Percentiles rank a stretch among this genome's conserved stretches.
These are phyloP conservation scores for Prenolepis imparis DNA, from an alignment of 2,888 invertebrate genomes.

Conservation along the genomic window DNA sequence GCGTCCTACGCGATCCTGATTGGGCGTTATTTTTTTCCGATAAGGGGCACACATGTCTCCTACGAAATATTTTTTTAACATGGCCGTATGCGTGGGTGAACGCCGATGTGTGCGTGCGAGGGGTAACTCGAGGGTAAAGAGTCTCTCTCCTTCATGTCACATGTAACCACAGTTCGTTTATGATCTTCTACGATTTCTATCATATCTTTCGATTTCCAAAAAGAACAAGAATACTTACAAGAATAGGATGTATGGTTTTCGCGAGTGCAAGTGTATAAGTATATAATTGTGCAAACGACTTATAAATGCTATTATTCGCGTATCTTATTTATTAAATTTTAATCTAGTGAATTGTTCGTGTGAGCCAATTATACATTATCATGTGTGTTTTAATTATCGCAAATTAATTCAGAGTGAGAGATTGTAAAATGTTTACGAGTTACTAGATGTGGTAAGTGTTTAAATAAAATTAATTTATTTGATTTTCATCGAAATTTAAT, in stretches of 20 bases:
- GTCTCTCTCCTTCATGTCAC: conserved; percentile 62
- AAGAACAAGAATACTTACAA: background rate
- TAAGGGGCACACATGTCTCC: conserved; percentile 81
- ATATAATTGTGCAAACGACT: background rate
- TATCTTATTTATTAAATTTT: background rate
- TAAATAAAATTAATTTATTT: conserved; percentile 9
- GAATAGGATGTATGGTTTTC: background rate
- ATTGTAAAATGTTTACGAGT: background rate
- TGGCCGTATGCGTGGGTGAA: conserved; percentile 51
- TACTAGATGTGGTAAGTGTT: conserved; percentile 20
- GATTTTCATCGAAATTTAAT: background rate
- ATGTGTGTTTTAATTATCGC: background rate
- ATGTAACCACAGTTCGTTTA: conserved; percentile 59
- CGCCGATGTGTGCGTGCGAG: conserved; percentile 36
- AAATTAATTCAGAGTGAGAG: background rate
- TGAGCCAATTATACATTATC: background rate
- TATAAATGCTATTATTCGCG: background rate
- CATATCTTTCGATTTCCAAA: background rate
- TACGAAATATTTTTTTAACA: conserved; percentile 62
- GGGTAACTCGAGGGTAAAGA: conserved; percentile 56
- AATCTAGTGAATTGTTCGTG: background rate
- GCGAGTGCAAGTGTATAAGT: background rate
- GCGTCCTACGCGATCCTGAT: conserved; percentile 81
- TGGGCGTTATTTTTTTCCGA: conserved; percentile 84
- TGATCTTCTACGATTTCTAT: conserved; percentile 6